Conservation (phyloP, 2,888 invertebrate species). For the Adelognathus sp. region DNA sequence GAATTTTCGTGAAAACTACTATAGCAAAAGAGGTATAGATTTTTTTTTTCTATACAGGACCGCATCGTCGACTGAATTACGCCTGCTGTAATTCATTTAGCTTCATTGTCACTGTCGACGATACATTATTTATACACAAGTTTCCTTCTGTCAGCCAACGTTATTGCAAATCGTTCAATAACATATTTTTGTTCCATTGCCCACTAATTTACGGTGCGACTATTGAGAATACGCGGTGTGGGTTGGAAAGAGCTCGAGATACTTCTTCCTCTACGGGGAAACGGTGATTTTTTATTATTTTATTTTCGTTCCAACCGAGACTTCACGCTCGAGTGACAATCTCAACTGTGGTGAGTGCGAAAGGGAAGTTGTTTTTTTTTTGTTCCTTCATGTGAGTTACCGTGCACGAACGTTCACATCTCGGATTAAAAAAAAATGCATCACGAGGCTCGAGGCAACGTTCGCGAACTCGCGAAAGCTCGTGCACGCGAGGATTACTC, state of each 20-base stretch:
- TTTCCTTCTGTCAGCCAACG: conserved; percentile 55
- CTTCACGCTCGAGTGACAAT: not conserved
- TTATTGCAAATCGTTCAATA: conserved; percentile 55
- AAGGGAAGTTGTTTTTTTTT: not conserved
- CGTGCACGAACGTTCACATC: not conserved
- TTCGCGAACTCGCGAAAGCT: conserved; percentile 25
- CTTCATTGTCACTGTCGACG: conserved; percentile 5
- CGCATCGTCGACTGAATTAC: conserved; percentile 59
- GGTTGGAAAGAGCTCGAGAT: not conserved
- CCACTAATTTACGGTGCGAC: conserved; percentile 5
- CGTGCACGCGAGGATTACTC: conserved; percentile 35
- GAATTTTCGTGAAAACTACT: conserved; percentile 20
- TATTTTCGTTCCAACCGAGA: conserved; percentile 31
- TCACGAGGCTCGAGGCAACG: conserved; percentile 8
- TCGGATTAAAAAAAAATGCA: conserved; percentile 13
- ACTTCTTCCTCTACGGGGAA: conserved; percentile 13
- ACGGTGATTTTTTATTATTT: conserved; percentile 4
- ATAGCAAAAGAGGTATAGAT: conserved; percentile 41
- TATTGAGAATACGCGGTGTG: conserved; percentile 15
- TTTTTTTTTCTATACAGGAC: conserved; percentile 37
- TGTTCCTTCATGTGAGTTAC: not conserved
- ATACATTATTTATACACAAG: conserved; percentile 64
- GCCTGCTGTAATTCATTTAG: conserved; percentile 30
- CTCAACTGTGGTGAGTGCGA: not conserved
- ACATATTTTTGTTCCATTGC: conserved; percentile 32